A percentile compares a stretch with the other conserved stretches of the same genome.
Conservation (phyloP, 2,888 invertebrate species). For the Ptychoptera albimana region DNA sequence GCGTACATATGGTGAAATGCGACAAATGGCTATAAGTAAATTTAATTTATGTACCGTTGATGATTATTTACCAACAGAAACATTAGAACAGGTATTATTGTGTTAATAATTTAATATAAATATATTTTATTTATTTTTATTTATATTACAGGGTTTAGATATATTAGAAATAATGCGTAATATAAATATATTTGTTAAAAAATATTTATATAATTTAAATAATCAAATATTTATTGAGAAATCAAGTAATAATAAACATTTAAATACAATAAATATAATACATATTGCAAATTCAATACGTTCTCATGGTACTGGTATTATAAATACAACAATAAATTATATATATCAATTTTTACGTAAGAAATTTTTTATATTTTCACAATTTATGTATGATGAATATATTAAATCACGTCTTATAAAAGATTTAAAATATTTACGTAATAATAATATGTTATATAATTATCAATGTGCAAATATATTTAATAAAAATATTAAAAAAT, state of each 20-base stretch:
- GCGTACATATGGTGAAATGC: constrained; percentile 95
- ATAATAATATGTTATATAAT: constrained; percentile 55
- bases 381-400: constrained; percentile 95
- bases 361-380: constrained; percentile 87
- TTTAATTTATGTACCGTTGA: constrained; percentile 69
- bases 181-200: constrained; percentile 84
- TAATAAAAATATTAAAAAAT: constrained; percentile 73
- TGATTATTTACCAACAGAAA: constrained; percentile 89
- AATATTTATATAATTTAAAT: constrained; percentile 89
- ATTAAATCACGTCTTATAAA: constrained; percentile 88
- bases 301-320: constrained; percentile 92
- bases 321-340: constrained; percentile 86
- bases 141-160: constrained; percentile 83
- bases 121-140: too few species aligned
- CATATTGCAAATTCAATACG: constrained; percentile 95
- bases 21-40: constrained; percentile 75
- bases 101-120: too few species aligned
- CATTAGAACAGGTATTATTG: constrained; percentile 74
- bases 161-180: constrained; percentile 95
- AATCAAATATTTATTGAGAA: constrained; percentile 92
- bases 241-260: constrained; percentile 77
- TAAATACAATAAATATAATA: constrained; percentile 87
- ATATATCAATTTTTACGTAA: constrained; percentile 87
- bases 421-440: constrained; percentile 69
- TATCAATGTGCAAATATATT: constrained; percentile 90